phyloP scores from a whole-genome alignment of 2,113 vertebrate species.

The Silurus meridionalis region DNA sequence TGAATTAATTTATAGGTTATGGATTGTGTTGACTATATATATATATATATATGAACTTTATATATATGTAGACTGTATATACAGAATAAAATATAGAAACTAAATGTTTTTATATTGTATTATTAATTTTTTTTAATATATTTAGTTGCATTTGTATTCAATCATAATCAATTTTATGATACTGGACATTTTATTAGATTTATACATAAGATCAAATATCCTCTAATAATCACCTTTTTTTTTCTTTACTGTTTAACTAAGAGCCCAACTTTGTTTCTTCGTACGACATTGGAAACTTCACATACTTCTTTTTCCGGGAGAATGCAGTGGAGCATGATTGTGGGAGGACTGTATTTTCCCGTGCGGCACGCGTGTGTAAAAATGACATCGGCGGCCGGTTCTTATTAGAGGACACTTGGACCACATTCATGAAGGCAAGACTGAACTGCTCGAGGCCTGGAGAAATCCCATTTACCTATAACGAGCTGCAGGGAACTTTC shows the following conservation, averaged over 20 bases:
- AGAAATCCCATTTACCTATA: conserved; percentile 95
- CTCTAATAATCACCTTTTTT: not conserved
- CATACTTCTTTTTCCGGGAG: conserved; percentile 97
- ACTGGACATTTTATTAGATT: no score
- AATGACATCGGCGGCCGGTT: conserved; percentile 96
- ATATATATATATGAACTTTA: no score
- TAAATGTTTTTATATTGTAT: no score
- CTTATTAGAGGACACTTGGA: conserved; percentile 96
- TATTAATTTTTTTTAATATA: no score
- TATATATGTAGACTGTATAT: no score
- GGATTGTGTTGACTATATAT: no score
- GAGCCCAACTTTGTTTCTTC: conserved; percentile 98
- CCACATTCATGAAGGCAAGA: conserved; percentile 97
- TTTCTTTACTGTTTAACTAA: conserved; percentile 59
- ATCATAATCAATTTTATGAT: no score
- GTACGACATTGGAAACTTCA: conserved; percentile 94
- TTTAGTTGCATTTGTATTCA: no score
- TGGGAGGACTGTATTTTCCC: conserved; percentile 90
- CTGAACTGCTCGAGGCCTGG: conserved; percentile 94
- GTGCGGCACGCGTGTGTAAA: conserved; percentile 91
- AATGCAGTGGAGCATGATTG: conserved; percentile 95
- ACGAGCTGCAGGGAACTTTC: conserved; percentile 94
- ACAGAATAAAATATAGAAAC: no score
- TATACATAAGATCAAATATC: not conserved
- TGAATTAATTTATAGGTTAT: no score